Evolutionary conservation across 2,888 invertebrate species (phyloP).

Genomic region (Diaperis boleti): DNA sequence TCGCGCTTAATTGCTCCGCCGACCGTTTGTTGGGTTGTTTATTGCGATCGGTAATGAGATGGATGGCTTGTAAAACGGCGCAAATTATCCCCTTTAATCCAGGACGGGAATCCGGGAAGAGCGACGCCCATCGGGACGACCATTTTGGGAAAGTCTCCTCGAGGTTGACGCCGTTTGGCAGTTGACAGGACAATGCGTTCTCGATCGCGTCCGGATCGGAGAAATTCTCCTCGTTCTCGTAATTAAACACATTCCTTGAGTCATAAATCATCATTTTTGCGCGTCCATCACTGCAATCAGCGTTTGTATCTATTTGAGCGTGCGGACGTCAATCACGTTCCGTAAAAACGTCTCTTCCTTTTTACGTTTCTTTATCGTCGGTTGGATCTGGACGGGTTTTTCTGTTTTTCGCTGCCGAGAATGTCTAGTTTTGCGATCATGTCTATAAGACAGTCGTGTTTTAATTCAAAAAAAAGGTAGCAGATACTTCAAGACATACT

Average conservation of each 20-base stretch:
- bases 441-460: too few relatives aligned
- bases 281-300: not conserved
- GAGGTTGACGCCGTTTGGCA: not conserved
- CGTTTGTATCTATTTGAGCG: not conserved
- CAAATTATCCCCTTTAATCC: constrained; percentile 33
- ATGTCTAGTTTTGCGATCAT: too few relatives aligned
- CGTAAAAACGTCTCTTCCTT: not conserved
- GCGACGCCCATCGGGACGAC: not conserved
- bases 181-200: too few relatives aligned
- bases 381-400: not conserved
- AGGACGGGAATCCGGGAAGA: not conserved
- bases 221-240: not conserved
- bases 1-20: constrained; percentile 47
- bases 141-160: not conserved
- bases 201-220: not conserved
- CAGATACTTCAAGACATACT: too few relatives aligned
- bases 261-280: not conserved
- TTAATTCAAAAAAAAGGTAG: too few relatives aligned
- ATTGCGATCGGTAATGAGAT: constrained; percentile 40
- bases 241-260: not conserved
- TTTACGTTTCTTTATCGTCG: not conserved
- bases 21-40: constrained; percentile 40
- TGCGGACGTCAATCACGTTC: not conserved
- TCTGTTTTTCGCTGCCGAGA: not conserved
- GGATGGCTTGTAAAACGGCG: constrained; percentile 23